Percentiles rank a stretch among this genome's conserved stretches.
Evolutionary conservation across 2,888 invertebrate species (phyloP).

Genomic region (Oscheius sp.): DNA sequence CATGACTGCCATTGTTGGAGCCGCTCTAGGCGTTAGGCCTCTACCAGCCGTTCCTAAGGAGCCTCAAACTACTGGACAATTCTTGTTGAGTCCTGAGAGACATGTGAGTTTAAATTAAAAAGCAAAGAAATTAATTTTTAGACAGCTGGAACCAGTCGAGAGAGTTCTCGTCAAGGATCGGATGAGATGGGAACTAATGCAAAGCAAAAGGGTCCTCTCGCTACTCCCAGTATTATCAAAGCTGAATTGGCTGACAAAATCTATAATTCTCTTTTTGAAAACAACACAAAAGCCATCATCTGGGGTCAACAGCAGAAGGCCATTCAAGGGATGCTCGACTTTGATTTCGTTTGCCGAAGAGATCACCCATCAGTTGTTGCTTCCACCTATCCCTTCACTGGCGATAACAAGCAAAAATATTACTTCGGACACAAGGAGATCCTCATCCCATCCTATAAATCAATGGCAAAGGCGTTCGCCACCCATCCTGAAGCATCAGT

Average conservation of each 20-base stretch:
- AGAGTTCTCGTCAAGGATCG: slow-evolving; percentile 18
- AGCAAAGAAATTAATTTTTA: slow-evolving; percentile 18
- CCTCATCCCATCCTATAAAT: slow-evolving; percentile 83
- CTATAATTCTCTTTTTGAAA: slow-evolving; percentile 59
- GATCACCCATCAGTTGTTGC: slow-evolving; percentile 87
- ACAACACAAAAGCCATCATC: slow-evolving; percentile 79
- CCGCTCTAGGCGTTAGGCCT: slow-evolving; percentile 89
- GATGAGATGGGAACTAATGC: slow-evolving; percentile 20
- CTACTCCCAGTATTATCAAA: background rate
- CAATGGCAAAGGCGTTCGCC: slow-evolving; percentile 93
- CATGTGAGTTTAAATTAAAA: slow-evolving; percentile 46
- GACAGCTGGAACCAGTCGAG: slow-evolving; percentile 45
- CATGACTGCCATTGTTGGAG: slow-evolving; percentile 99
- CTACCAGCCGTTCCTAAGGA: slow-evolving; percentile 79
- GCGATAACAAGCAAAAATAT: slow-evolving; percentile 97
- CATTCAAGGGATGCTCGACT: slow-evolving; percentile 93
- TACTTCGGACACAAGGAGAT: slow-evolving; percentile 93
- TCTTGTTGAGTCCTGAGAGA: slow-evolving; percentile 77
- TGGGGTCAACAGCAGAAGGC: slow-evolving; percentile 99
- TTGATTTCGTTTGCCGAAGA: slow-evolving; percentile 91
- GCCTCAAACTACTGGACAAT: slow-evolving; percentile 87
- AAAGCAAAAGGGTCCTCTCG: background rate
- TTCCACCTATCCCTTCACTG: slow-evolving; percentile 94
- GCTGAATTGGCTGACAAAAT: slow-evolving; percentile 26
- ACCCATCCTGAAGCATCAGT: slow-evolving; percentile 94